Percentiles rank a stretch among this genome's conserved stretches.
These are phyloP conservation scores for Acleris sparsana DNA, from an alignment of 2,888 invertebrate genomes.

Conservation along the genomic window DNA sequence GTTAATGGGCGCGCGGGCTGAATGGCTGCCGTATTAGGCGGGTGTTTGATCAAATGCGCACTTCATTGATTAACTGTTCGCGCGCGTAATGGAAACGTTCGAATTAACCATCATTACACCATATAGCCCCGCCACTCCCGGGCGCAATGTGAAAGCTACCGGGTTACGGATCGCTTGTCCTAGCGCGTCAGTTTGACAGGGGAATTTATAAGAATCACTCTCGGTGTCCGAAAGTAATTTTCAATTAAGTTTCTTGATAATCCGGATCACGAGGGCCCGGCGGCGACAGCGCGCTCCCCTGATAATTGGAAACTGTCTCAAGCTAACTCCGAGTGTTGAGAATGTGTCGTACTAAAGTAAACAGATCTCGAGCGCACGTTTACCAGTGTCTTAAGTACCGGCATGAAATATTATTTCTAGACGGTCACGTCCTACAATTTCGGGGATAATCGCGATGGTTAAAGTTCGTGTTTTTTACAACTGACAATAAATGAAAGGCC, in stretches of 20 bases:
- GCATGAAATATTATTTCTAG: conserved; percentile 47
- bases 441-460: conserved; percentile 64
- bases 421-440: conserved; percentile 61
- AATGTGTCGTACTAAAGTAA: conserved; percentile 16
- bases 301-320: conserved; percentile 75
- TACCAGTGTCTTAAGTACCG: not conserved
- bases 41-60: conserved; percentile 58
- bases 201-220: conserved; percentile 70
- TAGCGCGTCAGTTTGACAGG: conserved; percentile 62
- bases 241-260: conserved; percentile 79
- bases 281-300: conserved; percentile 61
- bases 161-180: conserved; percentile 62
- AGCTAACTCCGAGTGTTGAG: conserved; percentile 52
- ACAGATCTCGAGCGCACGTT: conserved; percentile 10
- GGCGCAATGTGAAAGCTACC: conserved; percentile 58
- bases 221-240: conserved; percentile 74
- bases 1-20: conserved; percentile 68
- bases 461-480: conserved; percentile 59
- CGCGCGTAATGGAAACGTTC: conserved; percentile 49
- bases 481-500: conserved; percentile 64
- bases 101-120: conserved; percentile 45
- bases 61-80: conserved; percentile 61
- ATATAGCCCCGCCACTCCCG: conserved; percentile 31
- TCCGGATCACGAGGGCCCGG: conserved; percentile 69
- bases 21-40: conserved; percentile 65